phyloP scores from a whole-genome alignment of 2,888 invertebrate species.

The Eumacrocentrus americanus region DNA sequence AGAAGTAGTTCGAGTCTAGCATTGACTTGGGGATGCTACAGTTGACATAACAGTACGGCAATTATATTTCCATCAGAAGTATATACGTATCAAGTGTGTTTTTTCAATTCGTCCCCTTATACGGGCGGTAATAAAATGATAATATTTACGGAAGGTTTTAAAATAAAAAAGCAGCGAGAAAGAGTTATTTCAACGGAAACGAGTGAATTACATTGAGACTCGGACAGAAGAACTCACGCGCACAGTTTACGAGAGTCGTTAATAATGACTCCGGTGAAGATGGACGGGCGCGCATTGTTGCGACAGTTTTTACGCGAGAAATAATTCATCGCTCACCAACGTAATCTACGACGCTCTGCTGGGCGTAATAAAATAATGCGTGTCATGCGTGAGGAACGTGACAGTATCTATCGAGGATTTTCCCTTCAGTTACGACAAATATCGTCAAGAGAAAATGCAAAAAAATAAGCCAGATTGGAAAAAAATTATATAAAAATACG shows the following conservation, averaged over 20 bases:
- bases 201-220: conserved; percentile 22
- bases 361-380: not conserved
- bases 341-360: not conserved
- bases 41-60: conserved; percentile 16
- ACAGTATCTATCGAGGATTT: not conserved
- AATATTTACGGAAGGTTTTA: conserved; percentile 23
- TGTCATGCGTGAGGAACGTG: conserved; percentile 15
- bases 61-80: conserved; percentile 11
- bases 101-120: conserved; percentile 1
- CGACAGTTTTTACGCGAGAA: conserved; percentile 24
- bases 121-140: conserved; percentile 24
- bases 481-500: too few species aligned
- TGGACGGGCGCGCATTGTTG: conserved; percentile 23
- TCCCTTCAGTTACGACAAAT: not conserved
- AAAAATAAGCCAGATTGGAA: too few species aligned
- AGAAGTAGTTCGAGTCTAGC: not conserved
- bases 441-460: not conserved
- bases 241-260: conserved; percentile 20
- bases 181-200: conserved; percentile 27
- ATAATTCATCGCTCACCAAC: conserved; percentile 22
- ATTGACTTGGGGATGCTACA: conserved; percentile 1
- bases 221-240: conserved; percentile 18
- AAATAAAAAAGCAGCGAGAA: not conserved
- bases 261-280: conserved; percentile 18
- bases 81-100: not conserved